phyloP scores from a whole-genome alignment of 2,113 vertebrate species.

The Epinephelus cyanopodus region DNA sequence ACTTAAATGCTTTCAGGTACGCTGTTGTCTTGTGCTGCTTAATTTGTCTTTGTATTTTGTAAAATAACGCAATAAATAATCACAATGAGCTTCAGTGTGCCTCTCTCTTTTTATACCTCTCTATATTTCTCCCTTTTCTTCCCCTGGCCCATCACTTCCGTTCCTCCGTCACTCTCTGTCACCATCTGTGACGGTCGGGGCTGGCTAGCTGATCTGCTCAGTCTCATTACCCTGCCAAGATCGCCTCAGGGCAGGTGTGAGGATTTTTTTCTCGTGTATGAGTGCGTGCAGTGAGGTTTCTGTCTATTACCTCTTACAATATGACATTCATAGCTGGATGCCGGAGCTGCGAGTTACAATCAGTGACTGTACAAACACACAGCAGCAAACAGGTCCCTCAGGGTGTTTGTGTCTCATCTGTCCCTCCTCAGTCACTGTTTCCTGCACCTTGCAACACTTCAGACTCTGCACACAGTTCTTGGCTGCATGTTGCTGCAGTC shows the following conservation, averaged over 20 bases:
- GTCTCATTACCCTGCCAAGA: conserved; percentile 54
- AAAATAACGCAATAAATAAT: neutral
- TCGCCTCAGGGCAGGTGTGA: conserved; percentile 51
- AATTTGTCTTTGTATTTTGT: too few species aligned
- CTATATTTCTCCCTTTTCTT: neutral
- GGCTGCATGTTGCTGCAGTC: conserved; percentile 13
- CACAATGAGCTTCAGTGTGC: neutral
- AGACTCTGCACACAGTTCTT: conserved; percentile 19
- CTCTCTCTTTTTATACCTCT: neutral
- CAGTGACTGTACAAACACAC: conserved; percentile 33
- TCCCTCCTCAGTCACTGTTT: conserved; percentile 25
- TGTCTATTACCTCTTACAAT: conserved; percentile 11
- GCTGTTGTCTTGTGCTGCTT: too few species aligned
- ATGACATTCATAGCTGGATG: conserved; percentile 1
- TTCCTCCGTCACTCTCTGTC: conserved; percentile 34
- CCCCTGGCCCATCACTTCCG: conserved; percentile 16
- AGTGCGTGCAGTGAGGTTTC: neutral
- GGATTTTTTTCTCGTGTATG: neutral
- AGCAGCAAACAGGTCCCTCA: conserved; percentile 21
- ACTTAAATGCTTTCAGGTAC: neutral
- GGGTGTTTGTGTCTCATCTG: conserved; percentile 17
- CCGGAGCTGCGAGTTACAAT: conserved; percentile 15
- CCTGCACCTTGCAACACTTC: conserved; percentile 24
- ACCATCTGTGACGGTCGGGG: conserved; percentile 55
- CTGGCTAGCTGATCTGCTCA: conserved; percentile 20